phyloP scores from a whole-genome alignment of 2,113 vertebrate genomes.

The Bubo scandiacus region DNA sequence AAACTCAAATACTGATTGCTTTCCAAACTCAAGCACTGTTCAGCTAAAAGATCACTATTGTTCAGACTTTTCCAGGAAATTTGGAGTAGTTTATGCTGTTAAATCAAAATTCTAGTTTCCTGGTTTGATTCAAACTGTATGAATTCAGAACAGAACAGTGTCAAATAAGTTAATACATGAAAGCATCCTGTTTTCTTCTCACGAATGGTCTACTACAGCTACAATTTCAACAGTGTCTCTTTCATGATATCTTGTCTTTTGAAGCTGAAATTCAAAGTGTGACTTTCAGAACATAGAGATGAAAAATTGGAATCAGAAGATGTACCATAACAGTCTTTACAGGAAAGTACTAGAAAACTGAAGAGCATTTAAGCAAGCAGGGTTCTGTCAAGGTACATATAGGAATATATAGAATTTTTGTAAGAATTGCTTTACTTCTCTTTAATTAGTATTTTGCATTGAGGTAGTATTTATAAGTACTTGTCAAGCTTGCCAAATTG shows the following conservation, averaged over 20 bases:
- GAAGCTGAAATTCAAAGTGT: constrained; percentile 34
- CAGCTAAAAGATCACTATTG: not conserved
- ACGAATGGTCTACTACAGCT: not conserved
- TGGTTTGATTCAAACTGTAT: not conserved
- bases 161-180: constrained; percentile 7
- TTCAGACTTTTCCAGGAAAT: constrained; percentile 20
- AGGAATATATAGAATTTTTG: not conserved
- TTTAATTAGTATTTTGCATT: not conserved
- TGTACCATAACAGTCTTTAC: not conserved
- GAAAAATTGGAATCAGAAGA: not conserved
- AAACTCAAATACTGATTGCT: not conserved
- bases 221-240: constrained; percentile 8
- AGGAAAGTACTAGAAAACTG: not conserved
- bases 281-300: constrained; percentile 2
- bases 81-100: not conserved
- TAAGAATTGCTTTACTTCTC: not conserved
- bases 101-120: constrained; percentile 24
- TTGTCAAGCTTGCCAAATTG: not conserved
- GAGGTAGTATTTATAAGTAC: not conserved
- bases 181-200: constrained; percentile 34
- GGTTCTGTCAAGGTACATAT: not conserved
- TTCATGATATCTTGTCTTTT: not conserved
- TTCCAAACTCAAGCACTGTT: constrained; percentile 1
- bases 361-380: not conserved
- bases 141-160: constrained; percentile 6